Percentiles rank a stretch among this genome's conserved stretches.
Conservation (phyloP, 2,888 invertebrate genomes). For the Petrolisthes cinctipes region DNA sequence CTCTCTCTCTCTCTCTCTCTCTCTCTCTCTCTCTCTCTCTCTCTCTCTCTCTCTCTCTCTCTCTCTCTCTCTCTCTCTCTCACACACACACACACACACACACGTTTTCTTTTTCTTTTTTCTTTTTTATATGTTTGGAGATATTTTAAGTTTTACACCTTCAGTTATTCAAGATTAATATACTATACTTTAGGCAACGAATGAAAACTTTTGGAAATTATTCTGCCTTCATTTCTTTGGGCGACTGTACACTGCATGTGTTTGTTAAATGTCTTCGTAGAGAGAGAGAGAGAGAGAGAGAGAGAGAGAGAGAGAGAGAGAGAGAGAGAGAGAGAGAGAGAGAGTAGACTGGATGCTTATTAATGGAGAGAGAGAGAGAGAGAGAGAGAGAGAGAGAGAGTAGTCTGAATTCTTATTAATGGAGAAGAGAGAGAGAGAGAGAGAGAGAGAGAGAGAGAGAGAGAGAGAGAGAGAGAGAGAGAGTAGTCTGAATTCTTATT, state of each 20-base stretch:
- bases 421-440: not conserved
- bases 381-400: not conserved
- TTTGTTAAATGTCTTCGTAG: not conserved
- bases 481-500: not conserved
- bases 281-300: slow-evolving; percentile 4
- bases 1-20: too few relatives aligned
- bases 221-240: too few relatives aligned
- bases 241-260: too few relatives aligned
- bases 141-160: too few relatives aligned
- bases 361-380: not conserved
- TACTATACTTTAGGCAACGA: too few relatives aligned
- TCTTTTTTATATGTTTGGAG: not conserved
- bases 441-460: not conserved
- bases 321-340: not conserved
- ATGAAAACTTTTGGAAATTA: too few relatives aligned
- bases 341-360: not conserved
- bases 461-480: not conserved
- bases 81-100: not conserved
- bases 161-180: too few relatives aligned
- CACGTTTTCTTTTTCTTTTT: not conserved
- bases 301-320: not conserved
- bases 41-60: not conserved
- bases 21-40: not conserved
- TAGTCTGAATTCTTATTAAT: not conserved
- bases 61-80: not conserved